Conservation (phyloP, 2,113 vertebrate genomes). For the Vimba vimba region DNA sequence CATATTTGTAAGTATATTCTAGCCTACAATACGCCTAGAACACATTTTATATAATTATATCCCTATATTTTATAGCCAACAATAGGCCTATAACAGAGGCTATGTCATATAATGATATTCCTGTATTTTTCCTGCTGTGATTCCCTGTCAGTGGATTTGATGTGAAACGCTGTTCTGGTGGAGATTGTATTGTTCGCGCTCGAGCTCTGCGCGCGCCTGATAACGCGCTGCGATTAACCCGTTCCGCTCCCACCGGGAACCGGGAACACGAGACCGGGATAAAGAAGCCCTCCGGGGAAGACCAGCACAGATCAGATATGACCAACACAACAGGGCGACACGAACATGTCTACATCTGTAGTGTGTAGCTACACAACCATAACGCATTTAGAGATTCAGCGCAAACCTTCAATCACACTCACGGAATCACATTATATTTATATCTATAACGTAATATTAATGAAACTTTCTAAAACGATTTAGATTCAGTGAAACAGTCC, state of each 20-base stretch:
- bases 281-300: neutral
- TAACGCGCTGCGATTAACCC: constrained; percentile 75
- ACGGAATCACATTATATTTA: neutral
- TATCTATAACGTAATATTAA: neutral
- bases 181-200: too few species aligned
- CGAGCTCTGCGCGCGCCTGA: constrained; percentile 71
- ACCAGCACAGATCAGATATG: constrained; percentile 1
- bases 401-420: neutral
- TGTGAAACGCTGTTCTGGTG: too few species aligned
- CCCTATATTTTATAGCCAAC: too few species aligned
- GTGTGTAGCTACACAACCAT: neutral
- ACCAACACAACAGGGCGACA: neutral
- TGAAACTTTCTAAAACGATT: neutral
- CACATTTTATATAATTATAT: too few species aligned
- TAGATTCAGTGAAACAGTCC: neutral
- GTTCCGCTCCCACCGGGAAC: constrained; percentile 60
- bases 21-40: too few species aligned
- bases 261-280: constrained; percentile 34
- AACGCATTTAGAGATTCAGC: neutral
- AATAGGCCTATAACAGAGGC: too few species aligned
- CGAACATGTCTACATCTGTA: neutral
- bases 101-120: too few species aligned
- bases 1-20: too few species aligned
- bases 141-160: too few species aligned
- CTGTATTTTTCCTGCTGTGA: too few species aligned